Evolutionary conservation across 23 tunicate species (phyloP).

Genomic region (Botrylloides violaceus): DNA sequence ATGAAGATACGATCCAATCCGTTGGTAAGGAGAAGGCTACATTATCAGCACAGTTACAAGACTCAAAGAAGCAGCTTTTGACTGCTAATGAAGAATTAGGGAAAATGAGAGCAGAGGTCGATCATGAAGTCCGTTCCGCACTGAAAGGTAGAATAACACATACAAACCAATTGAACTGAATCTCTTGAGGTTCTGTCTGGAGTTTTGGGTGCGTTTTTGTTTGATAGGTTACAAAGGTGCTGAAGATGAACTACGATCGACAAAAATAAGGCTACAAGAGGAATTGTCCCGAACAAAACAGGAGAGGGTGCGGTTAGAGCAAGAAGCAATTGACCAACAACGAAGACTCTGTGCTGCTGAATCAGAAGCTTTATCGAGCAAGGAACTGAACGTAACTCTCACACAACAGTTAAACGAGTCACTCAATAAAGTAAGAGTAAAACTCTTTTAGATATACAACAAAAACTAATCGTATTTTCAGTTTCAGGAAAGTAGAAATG

Average conservation of each 20-base stretch:
- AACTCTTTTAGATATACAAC: too few relatives aligned
- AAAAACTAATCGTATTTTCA: background rate
- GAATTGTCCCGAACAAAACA: conserved; percentile 49
- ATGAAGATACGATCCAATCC: conserved; percentile 35
- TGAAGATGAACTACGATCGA: conserved; percentile 49
- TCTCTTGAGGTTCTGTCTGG: too few relatives aligned
- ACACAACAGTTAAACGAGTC: conserved; percentile 53
- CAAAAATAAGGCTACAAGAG: conserved; percentile 41
- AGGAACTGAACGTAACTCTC: conserved; percentile 48
- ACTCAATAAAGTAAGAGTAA: conserved; percentile 6
- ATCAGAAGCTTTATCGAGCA: conserved; percentile 33
- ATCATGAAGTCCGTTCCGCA: conserved; percentile 57
- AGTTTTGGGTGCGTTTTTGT: too few relatives aligned
- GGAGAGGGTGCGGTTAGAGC: conserved; percentile 52
- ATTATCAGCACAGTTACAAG: conserved; percentile 32
- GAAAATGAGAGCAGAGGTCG: conserved; percentile 43
- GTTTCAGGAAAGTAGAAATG: conserved; percentile 1
- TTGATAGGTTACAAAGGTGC: conserved; percentile 51
- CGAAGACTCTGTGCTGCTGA: conserved; percentile 38
- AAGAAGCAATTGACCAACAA: conserved; percentile 33
- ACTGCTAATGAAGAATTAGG: conserved; percentile 42
- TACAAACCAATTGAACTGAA: too few relatives aligned
- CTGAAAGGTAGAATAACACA: too few relatives aligned
- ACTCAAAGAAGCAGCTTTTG: conserved; percentile 42
- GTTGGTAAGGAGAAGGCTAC: conserved; percentile 30